Evolutionary conservation across 2,888 invertebrate genomes (phyloP), one percentile per base, ranked within the genome.

Genomic region (Pilophorus perplexus): DNA sequence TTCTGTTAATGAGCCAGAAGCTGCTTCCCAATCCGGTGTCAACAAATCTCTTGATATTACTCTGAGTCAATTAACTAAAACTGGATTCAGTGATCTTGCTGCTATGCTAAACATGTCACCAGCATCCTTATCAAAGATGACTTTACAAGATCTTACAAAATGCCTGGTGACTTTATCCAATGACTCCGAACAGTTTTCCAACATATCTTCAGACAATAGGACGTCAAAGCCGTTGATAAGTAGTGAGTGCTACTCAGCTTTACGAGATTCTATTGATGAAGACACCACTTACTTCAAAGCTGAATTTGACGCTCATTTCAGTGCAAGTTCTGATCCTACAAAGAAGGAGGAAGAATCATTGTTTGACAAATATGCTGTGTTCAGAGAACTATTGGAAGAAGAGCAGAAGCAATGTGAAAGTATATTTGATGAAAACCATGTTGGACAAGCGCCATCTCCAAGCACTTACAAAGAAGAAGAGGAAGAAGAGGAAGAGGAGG

Each of bases 291-390:
- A 64, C 6, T 73, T 73, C 78, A 67, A 80, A 74, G 82, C 85
- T 54, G 81, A 84, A 73, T 83, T 88, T 78, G 84, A 87, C 79
- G 84, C 84, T 69, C 83, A 85, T 70, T 74, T 75, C 71, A 66
- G 62, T n/a, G 42, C 52, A n/a, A 69, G 67, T 18, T 44, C 64
- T 25, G 54, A 67, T 6, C 64, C 59, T 55, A 68, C 54, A 44
- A 71, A 66, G 77, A 80, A 71, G 77, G 78, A 80, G 74, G 78
- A 79, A 0, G 83, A 83, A 67, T 78, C 84, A 0, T 77, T 83
- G 0, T 88, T 87, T 74, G 93, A 93, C 75, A 84, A 90, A 72
- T 93, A 93, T 76, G 93, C 93, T 0, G 93, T 89, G 0, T 93
- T 93, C 74, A 82, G 93, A 69, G 93, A 93, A 79, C 74, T 85